Conservation (phyloP, 1,140 invertebrate species). For the Agraylea sexmaculata region DNA sequence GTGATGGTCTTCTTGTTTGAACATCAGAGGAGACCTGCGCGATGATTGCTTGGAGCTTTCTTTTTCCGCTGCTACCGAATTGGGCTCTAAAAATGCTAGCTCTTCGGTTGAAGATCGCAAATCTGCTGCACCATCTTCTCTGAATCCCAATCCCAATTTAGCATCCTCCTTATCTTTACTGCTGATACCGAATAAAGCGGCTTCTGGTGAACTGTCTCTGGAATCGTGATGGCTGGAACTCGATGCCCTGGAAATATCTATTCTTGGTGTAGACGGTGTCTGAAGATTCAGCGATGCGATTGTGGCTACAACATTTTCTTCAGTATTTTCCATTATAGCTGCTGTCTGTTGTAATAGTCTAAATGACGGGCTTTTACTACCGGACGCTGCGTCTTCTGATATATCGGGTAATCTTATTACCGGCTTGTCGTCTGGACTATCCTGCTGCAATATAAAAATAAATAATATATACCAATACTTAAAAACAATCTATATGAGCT, state of each 20-base stretch:
- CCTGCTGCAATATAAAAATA: conserved; percentile 40
- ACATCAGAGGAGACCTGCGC: conserved; percentile 35
- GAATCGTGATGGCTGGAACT: conserved; percentile 77
- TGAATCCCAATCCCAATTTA: conserved; percentile 45
- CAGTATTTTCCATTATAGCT: conserved; percentile 19
- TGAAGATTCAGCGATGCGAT: conserved; percentile 32
- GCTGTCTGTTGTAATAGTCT: conserved; percentile 14
- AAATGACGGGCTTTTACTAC: conserved; percentile 18
- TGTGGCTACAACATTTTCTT: conserved; percentile 22
- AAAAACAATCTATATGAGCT: too few species aligned
- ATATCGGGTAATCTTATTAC: conserved; percentile 54
- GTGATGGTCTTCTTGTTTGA: conserved; percentile 46
- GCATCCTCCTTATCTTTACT: conserved; percentile 25
- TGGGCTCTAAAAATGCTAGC: conserved; percentile 61
- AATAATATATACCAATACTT: too few species aligned
- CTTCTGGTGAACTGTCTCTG: conserved; percentile 66
- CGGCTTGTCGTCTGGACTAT: conserved; percentile 49
- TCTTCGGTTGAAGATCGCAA: conserved; percentile 76
- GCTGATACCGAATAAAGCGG: conserved; percentile 45
- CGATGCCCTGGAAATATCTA: conserved; percentile 76
- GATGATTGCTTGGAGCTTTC: conserved; percentile 27
- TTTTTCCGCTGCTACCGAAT: conserved; percentile 40
- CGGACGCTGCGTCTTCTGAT: conserved; percentile 41
- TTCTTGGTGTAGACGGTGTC: conserved; percentile 65
- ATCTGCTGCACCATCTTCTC: conserved; percentile 68